Base-by-base conservation (phyloP, 1,140 invertebrate species). In the Planococcus citri region DNA sequence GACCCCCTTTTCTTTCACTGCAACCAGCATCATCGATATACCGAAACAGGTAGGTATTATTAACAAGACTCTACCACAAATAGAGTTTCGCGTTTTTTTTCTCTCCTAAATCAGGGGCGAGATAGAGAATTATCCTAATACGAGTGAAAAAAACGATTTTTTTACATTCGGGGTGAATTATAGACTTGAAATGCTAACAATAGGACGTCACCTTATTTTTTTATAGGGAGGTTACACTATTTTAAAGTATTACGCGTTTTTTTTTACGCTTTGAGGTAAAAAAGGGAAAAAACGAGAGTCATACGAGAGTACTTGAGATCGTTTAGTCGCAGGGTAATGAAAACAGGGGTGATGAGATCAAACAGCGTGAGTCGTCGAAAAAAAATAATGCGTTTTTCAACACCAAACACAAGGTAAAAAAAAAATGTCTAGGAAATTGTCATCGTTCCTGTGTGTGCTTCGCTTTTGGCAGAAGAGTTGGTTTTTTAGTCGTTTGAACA, bases 51-150 rank as follows among this genome's bases (percentile, higher is more conserved):
- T 64, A 64, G 22, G 60, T 64, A 25, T 64, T 64, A 64, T 64
- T 64, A 64, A 64, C 60, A 64, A 64, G 60, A 64, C 60, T 64
- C 60, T 25, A 64, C 60, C 60, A 64, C 60, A 64, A 64, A 64
- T 64, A 25, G 25, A 64, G 60, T 64, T 64, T 64, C 10, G 21
- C 25, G 9, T 27, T 64, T 64, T 64, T 64, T 64, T 64, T n/a
- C n/a, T n/a, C n/a, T n/a, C n/a, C n/a, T n/a, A n/a, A n/a, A n/a
- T n/a, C n/a, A n/a, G n/a, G 25, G 20, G 20, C n/a, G n/a, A n/a
- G n/a, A n/a, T n/a, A n/a, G 22, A 64, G 60, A 64, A 64, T 64
- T 64, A 64, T 24, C 60, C 60, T 20, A 12, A 27, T 64, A 27
- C 17, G 4, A 64, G 25, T 9, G 17, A 25, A 64, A 64, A 27